Percentiles rank a stretch among this genome's conserved stretches.
These are phyloP conservation scores for Andrena hattorfiana DNA, from an alignment of 2,888 invertebrate genomes.

Conservation along the genomic window DNA sequence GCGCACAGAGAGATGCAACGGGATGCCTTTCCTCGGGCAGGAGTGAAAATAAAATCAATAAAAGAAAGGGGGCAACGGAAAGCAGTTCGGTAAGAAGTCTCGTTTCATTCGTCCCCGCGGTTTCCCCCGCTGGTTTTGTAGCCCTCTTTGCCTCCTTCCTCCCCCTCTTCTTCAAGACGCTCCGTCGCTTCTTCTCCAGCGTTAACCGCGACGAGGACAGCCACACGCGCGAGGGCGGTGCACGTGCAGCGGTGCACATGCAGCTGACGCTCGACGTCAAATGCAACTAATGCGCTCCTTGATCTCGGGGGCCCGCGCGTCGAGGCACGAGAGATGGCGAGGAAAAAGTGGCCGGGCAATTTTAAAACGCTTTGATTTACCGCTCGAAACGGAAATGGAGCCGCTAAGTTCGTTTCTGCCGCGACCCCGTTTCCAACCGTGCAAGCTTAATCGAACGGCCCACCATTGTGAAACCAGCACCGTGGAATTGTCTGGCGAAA, in stretches of 20 bases:
- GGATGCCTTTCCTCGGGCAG: constrained; percentile 43
- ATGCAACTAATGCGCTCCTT: constrained; percentile 82
- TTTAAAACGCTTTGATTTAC: constrained; percentile 83
- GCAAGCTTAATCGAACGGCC: constrained; percentile 68
- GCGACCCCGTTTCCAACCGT: constrained; percentile 56
- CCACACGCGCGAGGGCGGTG: constrained; percentile 43
- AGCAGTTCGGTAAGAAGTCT: constrained; percentile 44
- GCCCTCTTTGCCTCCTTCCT: neutral
- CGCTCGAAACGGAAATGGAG: constrained; percentile 79
- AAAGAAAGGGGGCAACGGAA: constrained; percentile 3
- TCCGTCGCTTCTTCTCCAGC: neutral
- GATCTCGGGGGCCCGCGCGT: constrained; percentile 68
- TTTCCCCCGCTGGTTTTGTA: constrained; percentile 17
- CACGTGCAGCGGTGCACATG: constrained; percentile 73
- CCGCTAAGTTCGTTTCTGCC: constrained; percentile 76
- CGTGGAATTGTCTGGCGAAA: constrained; percentile 58
- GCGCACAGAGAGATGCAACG: constrained; percentile 53
- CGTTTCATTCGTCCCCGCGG: constrained; percentile 19
- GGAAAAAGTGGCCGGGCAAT: constrained; percentile 60
- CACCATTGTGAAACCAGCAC: constrained; percentile 52
- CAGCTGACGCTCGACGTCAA: constrained; percentile 83
- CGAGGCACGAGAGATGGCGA: too few relatives aligned
- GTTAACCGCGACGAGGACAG: constrained; percentile 16
- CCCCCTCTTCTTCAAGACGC: neutral
- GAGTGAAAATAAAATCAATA: constrained; percentile 57